These are phyloP conservation scores for Choreutis nemorana DNA, from an alignment of 2,888 invertebrate genomes.

Conservation along the genomic window DNA sequence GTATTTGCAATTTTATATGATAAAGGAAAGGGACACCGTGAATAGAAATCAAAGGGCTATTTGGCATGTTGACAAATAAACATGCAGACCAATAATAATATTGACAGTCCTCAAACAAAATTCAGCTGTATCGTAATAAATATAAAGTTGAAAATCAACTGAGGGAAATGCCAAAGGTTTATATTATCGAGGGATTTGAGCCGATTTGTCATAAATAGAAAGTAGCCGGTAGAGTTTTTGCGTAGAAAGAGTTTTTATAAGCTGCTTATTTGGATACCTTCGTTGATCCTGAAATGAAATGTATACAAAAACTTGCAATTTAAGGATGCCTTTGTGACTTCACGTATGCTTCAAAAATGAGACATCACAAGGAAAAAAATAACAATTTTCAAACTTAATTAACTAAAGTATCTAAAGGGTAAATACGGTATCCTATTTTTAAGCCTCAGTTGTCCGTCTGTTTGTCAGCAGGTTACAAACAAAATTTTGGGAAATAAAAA, in stretches of 20 bases:
- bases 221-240: conserved; percentile 23
- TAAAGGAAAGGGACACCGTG: conserved; percentile 32
- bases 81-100: conserved; percentile 36
- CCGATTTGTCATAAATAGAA: conserved; percentile 45
- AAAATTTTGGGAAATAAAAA: no score
- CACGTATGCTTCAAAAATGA: no score
- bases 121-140: not conserved
- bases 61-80: conserved; percentile 59
- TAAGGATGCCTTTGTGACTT: no score
- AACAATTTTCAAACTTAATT: no score
- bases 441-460: no score
- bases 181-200: conserved; percentile 48
- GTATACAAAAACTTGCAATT: no score
- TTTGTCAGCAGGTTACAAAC: no score
- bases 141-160: not conserved
- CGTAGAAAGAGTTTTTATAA: conserved; percentile 19
- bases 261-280: conserved; percentile 27
- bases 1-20: conserved; percentile 25
- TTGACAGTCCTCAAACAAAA: conserved; percentile 7
- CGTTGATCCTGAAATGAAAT: no score
- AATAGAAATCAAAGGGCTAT: conserved; percentile 56
- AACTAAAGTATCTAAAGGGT: no score
- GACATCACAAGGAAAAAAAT: no score
- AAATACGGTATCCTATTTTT: no score
- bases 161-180: conserved; percentile 28